These are phyloP conservation scores for Nautilus pompilius DNA, from an alignment of 1,140 invertebrate species.

Conservation along the genomic window DNA sequence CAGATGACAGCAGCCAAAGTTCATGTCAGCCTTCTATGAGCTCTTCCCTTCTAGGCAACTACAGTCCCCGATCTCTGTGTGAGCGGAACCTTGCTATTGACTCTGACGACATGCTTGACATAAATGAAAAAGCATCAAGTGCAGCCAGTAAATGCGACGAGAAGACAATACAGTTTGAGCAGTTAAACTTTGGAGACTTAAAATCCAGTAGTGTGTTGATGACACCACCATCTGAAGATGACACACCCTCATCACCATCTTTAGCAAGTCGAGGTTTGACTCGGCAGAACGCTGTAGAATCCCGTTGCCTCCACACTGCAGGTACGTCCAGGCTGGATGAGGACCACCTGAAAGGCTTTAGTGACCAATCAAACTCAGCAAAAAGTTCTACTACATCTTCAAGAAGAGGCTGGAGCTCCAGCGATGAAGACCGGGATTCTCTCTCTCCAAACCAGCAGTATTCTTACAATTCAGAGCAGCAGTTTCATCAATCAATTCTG, in stretches of 20 bases:
- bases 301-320: neutral
- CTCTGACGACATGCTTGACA: conserved; percentile 1
- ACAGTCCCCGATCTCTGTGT: conserved; percentile 26
- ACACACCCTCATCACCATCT: conserved; percentile 10
- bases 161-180: no score
- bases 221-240: conserved; percentile 33
- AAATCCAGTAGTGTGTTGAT: conserved; percentile 23
- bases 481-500: neutral
- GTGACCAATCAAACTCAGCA: conserved; percentile 18
- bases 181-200: neutral
- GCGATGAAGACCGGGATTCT: conserved; percentile 14
- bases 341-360: conserved; percentile 7
- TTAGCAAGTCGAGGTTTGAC: neutral
- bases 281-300: neutral
- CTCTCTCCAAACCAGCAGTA: conserved; percentile 9
- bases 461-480: neutral
- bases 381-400: conserved; percentile 16
- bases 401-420: conserved; percentile 22
- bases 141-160: no score
- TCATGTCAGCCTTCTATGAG: conserved; percentile 8
- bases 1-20: conserved; percentile 6
- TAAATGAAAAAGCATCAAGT: neutral
- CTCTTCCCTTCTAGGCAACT: conserved; percentile 31
- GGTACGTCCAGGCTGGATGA: conserved; percentile 4
- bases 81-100: conserved; percentile 20